Conservation (phyloP, 2,113 vertebrate genomes). For the Cichladusa arquata region DNA sequence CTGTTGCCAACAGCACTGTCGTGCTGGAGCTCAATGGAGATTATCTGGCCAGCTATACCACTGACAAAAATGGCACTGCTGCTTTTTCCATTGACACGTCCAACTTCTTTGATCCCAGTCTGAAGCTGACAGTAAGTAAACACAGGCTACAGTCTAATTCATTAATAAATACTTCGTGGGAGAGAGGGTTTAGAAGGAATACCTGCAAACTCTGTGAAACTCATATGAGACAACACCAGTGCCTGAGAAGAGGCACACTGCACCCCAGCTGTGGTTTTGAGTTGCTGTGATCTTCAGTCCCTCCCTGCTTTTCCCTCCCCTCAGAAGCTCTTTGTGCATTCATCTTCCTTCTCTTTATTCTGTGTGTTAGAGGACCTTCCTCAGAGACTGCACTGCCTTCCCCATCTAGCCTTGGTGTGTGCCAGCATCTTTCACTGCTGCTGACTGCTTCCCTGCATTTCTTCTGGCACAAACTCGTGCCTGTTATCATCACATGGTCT, state of each 20-base stretch:
- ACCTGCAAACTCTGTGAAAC: background rate
- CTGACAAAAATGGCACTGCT: constrained; percentile 49
- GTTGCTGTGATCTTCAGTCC: background rate
- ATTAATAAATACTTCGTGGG: background rate
- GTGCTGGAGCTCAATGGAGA: constrained; percentile 52
- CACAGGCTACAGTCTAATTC: background rate
- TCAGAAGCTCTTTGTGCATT: background rate
- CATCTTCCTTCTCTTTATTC: background rate
- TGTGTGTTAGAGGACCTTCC: background rate
- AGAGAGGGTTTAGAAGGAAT: background rate
- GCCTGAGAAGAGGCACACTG: background rate
- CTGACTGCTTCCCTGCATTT: background rate
- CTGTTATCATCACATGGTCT: background rate
- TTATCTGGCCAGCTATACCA: constrained; percentile 60
- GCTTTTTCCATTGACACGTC: constrained; percentile 65
- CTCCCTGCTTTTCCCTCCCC: background rate
- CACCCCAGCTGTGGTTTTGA: background rate
- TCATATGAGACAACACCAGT: background rate
- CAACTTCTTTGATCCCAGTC: constrained; percentile 34
- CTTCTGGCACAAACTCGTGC: background rate
- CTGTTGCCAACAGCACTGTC: constrained; percentile 28
- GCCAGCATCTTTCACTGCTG: background rate
- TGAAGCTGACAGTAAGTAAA: constrained; percentile 66
- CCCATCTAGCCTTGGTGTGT: background rate
- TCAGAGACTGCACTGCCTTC: background rate